A percentile compares a stretch with the other conserved stretches of the same genome.
phyloP scores from a whole-genome alignment of 2,113 vertebrate genomes.

The Haplotaxodon microlepis region DNA sequence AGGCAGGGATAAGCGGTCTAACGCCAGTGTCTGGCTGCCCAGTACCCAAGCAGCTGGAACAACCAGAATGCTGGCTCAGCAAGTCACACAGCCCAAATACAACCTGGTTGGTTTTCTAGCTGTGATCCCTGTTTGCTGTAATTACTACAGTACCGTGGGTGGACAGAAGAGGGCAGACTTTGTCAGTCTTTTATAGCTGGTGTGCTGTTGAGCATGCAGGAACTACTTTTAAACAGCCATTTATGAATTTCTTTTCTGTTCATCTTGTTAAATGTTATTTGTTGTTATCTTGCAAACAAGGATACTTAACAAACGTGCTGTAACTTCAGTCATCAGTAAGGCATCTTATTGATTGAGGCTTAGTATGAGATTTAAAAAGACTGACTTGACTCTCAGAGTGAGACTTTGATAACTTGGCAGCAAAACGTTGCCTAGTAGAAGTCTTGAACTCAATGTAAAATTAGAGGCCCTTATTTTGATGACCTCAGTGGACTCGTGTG shows the following conservation, averaged over 20 bases:
- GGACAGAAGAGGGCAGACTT: constrained; percentile 42
- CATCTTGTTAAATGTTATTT: background rate
- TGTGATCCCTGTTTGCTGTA: background rate
- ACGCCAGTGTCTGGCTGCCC: constrained; percentile 4
- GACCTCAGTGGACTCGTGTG: background rate
- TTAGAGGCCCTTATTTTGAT: background rate
- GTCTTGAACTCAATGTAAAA: background rate
- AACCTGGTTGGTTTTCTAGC: background rate
- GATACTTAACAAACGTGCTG: background rate
- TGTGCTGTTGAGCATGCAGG: background rate
- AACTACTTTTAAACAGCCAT: background rate
- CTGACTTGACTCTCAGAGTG: background rate
- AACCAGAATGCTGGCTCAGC: constrained; percentile 37
- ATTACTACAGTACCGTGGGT: background rate
- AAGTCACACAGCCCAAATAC: background rate
- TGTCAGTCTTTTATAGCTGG: background rate
- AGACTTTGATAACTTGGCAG: background rate
- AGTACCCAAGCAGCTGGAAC: constrained; percentile 3
- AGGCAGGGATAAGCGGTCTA: constrained; percentile 35
- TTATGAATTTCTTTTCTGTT: background rate
- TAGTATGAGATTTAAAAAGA: background rate
- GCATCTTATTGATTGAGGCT: background rate
- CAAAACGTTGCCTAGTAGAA: background rate
- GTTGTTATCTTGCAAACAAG: background rate
- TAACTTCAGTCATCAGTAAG: background rate